phyloP scores from a whole-genome alignment of 2,113 vertebrate species.

The Macquaria australasica region DNA sequence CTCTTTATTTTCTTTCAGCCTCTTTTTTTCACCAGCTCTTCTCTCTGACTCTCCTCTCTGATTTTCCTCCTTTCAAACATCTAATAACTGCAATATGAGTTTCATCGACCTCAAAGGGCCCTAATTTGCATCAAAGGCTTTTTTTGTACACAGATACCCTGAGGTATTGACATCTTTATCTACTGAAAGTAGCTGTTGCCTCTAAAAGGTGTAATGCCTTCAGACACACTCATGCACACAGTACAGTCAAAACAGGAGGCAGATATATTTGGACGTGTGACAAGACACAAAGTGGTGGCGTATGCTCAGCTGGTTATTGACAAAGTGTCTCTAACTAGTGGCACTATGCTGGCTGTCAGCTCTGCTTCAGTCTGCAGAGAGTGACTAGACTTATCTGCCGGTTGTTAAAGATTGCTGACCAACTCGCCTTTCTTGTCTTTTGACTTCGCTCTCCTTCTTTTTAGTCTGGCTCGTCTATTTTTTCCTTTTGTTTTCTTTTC shows the following conservation, averaged over 20 bases:
- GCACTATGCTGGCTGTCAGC: slow-evolving; percentile 43
- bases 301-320: slow-evolving; percentile 37
- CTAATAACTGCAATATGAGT: background rate
- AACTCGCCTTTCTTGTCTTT: slow-evolving; percentile 11
- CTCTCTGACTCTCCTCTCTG: background rate
- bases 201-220: slow-evolving; percentile 47
- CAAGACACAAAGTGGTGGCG: slow-evolving; percentile 49
- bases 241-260: slow-evolving; percentile 38
- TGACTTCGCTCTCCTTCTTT: background rate
- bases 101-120: background rate
- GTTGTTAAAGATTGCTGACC: slow-evolving; percentile 12
- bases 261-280: slow-evolving; percentile 61
- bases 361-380: slow-evolving; percentile 21
- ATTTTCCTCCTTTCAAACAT: background rate
- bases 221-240: background rate
- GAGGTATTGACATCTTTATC: slow-evolving; percentile 46
- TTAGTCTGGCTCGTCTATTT: background rate
- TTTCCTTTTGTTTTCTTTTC: background rate
- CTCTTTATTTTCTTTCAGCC: background rate
- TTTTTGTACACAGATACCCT: slow-evolving; percentile 6
- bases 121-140: slow-evolving; percentile 38
- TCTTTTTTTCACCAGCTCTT: background rate
- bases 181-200: slow-evolving; percentile 39
- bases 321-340: slow-evolving; percentile 30
- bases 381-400: background rate